Percentiles rank a stretch among this genome's conserved stretches.
These are phyloP conservation scores for Drosophila nr. perissopoda DNA, from an alignment of 2,888 invertebrate genomes.

Conservation along the genomic window DNA sequence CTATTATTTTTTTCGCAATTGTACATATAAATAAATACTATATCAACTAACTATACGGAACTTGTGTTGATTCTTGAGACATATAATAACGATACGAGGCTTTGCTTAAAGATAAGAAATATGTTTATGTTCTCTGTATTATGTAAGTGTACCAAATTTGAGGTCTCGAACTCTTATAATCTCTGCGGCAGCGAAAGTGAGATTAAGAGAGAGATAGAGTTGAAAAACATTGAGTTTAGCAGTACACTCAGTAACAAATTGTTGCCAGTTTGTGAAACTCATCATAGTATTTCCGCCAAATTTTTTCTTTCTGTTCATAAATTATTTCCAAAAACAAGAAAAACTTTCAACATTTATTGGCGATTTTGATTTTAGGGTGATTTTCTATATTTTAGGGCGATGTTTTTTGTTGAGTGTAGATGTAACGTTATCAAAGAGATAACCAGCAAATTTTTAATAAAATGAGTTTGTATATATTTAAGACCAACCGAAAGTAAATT, in stretches of 20 bases:
- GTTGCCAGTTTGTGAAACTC: background rate
- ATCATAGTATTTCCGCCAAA: background rate
- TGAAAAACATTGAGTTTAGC: background rate
- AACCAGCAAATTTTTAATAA: background rate
- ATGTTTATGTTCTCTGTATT: background rate
- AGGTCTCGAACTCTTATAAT: background rate
- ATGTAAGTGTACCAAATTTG: background rate
- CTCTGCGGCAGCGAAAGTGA: background rate
- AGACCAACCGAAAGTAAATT: background rate
- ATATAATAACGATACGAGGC: background rate
- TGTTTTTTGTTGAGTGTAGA: background rate
- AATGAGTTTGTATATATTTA: background rate
- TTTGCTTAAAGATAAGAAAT: background rate
- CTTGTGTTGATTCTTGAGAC: background rate
- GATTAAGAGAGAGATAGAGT: background rate
- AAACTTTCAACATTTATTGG: background rate
- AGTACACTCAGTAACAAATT: background rate
- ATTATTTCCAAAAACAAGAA: background rate
- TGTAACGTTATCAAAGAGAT: conserved; percentile 34
- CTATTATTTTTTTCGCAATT: background rate
- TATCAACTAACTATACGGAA: background rate
- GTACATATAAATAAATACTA: background rate
- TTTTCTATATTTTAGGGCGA: background rate
- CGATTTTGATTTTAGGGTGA: background rate
- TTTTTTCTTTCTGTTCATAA: background rate